Base-by-base conservation (phyloP, 2,797 vertebrate species). In the Hyperoplus lanceolatus region DNA sequence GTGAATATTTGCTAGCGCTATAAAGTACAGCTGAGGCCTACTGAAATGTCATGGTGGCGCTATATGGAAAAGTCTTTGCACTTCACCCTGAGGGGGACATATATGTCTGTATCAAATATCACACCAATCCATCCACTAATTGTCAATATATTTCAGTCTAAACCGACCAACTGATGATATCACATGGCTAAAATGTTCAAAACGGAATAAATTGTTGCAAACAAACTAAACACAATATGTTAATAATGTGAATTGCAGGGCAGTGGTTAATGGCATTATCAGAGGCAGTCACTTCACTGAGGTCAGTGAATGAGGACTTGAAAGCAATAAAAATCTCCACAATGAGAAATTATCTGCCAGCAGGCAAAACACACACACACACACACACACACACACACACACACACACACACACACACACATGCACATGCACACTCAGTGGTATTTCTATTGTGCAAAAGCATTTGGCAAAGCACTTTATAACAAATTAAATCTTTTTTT, bases 201-300 rank as follows among this genome's bases (percentile, higher is more conserved):
- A n/a, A 29, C 36, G 6, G 36, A 43, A 45, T 51, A 1, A 45
- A 8, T 8, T 36, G 8, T 71, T 43, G 16, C n/a, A 42, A 5
- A 43, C 49, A 16, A 8, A 42, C n/a, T 51, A 15, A 29, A 60
- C 10, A 18, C 29, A 64, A 38, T 56, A 53, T 42, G 18, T 18
- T 69, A n/a, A 4, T 29, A 58, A 57, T 45, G 55, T 29, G 91
- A 84, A 84, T 77, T 77, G 74, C 69, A 81, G 73, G 77, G 64
- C 72, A 83, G 72, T 87, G 75, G 83, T 84, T 91, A 90, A 92
- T 87, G 86, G 83, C 84, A 85, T 89, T 92, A 92, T 91, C 86
- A 85, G 73, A 73, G 75, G 77, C 80, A 88, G 84, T 90, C 91
- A 87, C 77, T 90, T 89, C 76, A 82, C 81, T 82, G 86, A 87